phyloP scores from a whole-genome alignment of 2,888 invertebrate genomes.

The Apoda limacodes region DNA sequence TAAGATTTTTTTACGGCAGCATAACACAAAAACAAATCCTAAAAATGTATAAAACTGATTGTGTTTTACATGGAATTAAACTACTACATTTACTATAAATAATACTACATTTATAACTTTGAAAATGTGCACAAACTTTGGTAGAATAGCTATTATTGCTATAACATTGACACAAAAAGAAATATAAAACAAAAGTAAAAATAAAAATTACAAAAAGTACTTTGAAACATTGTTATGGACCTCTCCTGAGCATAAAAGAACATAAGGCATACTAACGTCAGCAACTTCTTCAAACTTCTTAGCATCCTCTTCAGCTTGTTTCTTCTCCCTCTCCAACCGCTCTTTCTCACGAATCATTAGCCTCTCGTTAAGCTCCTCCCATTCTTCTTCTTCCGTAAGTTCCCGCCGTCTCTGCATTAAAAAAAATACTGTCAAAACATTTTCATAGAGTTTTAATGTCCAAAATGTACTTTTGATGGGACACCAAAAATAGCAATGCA shows the following conservation, averaged over 20 bases:
- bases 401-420: constrained; percentile 23
- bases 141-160: too few relatives aligned
- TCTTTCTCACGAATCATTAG: constrained; percentile 40
- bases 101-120: background rate
- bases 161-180: background rate
- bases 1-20: too few relatives aligned
- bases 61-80: too few relatives aligned
- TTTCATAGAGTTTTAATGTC: too few relatives aligned
- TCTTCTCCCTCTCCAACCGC: constrained; percentile 37
- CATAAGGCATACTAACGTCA: constrained; percentile 42
- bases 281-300: constrained; percentile 40
- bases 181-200: background rate
- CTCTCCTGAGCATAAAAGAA: background rate
- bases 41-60: too few relatives aligned
- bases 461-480: too few relatives aligned
- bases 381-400: constrained; percentile 48
- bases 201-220: too few relatives aligned
- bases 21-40: too few relatives aligned
- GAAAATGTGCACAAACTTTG: too few relatives aligned
- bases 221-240: background rate
- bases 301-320: constrained; percentile 47
- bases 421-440: too few relatives aligned
- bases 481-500: too few relatives aligned
- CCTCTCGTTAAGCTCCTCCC: constrained; percentile 44
- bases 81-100: background rate